These are phyloP conservation scores for Cydia fagiglandana DNA, from an alignment of 1,140 invertebrate genomes.

Conservation along the genomic window DNA sequence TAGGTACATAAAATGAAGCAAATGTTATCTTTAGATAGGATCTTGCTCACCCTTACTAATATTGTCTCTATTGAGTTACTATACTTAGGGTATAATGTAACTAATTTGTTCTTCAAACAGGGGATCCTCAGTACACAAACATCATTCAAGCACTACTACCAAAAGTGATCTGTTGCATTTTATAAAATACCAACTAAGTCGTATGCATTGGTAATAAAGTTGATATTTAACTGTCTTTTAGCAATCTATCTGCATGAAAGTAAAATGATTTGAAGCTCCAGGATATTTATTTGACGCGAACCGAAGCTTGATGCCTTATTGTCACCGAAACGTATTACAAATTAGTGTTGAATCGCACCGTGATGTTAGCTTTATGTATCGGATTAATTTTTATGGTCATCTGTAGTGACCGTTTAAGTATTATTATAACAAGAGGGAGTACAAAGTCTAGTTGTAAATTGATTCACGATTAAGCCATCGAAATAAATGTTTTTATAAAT, in stretches of 20 bases:
- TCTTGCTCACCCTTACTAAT: conserved; percentile 17
- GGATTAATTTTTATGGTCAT: conserved; percentile 58
- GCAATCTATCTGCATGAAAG: conserved; percentile 25
- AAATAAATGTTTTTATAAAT: neutral
- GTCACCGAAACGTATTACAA: conserved; percentile 48
- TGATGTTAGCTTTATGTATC: conserved; percentile 55
- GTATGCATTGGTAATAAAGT: conserved; percentile 37
- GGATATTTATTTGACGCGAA: conserved; percentile 67
- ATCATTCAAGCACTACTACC: conserved; percentile 50
- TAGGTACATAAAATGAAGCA: neutral
- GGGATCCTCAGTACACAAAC: conserved; percentile 65
- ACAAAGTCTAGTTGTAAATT: neutral
- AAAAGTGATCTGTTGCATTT: conserved; percentile 2
- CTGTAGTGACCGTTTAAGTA: conserved; percentile 14
- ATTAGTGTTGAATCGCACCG: conserved; percentile 50
- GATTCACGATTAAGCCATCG: too few relatives aligned
- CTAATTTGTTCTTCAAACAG: conserved; percentile 77
- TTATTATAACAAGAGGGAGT: neutral
- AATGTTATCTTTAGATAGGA: conserved; percentile 3
- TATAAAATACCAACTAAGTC: conserved; percentile 11
- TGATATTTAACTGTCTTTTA: conserved; percentile 36
- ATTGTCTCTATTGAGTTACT: conserved; percentile 8
- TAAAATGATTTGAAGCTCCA: conserved; percentile 51
- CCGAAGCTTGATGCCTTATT: conserved; percentile 47
- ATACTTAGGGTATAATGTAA: conserved; percentile 69